Base-by-base conservation (phyloP, 2,113 vertebrate genomes). In the Ptilonorhynchus violaceus region DNA sequence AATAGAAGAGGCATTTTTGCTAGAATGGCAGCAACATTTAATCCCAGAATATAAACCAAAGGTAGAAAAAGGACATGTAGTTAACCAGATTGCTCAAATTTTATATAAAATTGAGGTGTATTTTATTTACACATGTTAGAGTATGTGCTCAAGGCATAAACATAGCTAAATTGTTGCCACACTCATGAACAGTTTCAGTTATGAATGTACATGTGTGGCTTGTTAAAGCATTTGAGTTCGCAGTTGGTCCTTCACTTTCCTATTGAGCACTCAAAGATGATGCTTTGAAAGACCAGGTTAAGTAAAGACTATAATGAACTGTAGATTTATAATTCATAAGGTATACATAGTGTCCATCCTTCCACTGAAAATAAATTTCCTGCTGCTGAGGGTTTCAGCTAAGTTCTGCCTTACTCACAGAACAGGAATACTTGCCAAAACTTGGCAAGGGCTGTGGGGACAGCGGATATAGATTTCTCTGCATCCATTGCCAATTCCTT, bases 171-270 rank as follows among this genome's bases (percentile, higher is more conserved):
- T 31, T 67, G 6, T 74, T 85, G 46, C 37, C 14, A 33, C 10
- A 55, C 19, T 49, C 9, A 13, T 30, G 13, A 70, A 18, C 30
- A 59, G 17, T 75, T 77, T 58, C 30, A 33, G 17, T 88, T 78
- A 41, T 50, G 24, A 66, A 42, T 37, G 5, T 30, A 46, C 2
- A 7, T 5, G 7, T 0, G 0, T 4, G 4, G 10, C 44, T 82
- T 85, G 24, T 50, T 37, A 31, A 68, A 66, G 33, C 4, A 1
- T 60, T 68, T 44, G 33, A 30, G 5, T 55, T 41, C 89, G 13
- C 8, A 23, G 25, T 13, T 78, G 10, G 7, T 82, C 35, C n/a
- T 75, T 89, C 18, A 42, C 13, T 2, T 63, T 47, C 55, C 39
- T 83, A 0, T 46, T 62, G 25, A 86, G 20, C 23, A 6, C 14